Evolutionary conservation across 2,888 invertebrate species (phyloP), one percentile per base, ranked within the genome.

Genomic region (Drosophila peninsularis): DNA sequence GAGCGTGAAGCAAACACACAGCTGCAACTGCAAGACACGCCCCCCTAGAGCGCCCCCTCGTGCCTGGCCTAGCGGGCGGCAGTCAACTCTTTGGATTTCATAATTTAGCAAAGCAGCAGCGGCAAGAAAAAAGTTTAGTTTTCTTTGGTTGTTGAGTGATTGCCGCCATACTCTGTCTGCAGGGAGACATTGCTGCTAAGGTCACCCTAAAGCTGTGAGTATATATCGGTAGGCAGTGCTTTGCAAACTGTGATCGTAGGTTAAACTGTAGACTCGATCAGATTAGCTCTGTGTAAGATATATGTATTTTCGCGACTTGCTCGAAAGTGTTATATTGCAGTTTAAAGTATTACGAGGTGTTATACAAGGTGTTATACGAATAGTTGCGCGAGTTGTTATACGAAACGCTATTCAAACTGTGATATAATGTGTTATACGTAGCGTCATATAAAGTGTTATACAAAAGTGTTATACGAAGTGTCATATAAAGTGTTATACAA

Each of bases 21-120:
- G 57, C 34, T 50, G 57, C 68, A 75, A 13, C 14, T 32, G 44
- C 62, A 42, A 19, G 34, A 55, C 44, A 24, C 30, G 42, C 30
- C 36, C 21, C 14, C 24, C 34, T 1, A 13, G 6, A 24, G 21
- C 6, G 5, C 61, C 39, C 39, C 0, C 17, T 0, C n/a, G 21
- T 14, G 50, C 0, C 34, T 4, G 3, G 13, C 9, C n/a, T 1
- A 0, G 11, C 17, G 13, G 5, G 30, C 49, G 5, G 30, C 49
- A 67, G 60, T 58, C 58, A 72, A 70, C 49, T 73, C 69, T 63
- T 71, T 66, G 69, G 72, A 67, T 73, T 88, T 75, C 70, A 85
- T 80, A 85, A 88, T 86, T 88, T 71, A 70, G 68, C 70, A 65
- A 17, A 54, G 62, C 66, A 50, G 53, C 62, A 36, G 56, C 57